These are phyloP conservation scores for Lithobates sylvaticus DNA, from an alignment of 2,797 vertebrate species.

Conservation along the genomic window DNA sequence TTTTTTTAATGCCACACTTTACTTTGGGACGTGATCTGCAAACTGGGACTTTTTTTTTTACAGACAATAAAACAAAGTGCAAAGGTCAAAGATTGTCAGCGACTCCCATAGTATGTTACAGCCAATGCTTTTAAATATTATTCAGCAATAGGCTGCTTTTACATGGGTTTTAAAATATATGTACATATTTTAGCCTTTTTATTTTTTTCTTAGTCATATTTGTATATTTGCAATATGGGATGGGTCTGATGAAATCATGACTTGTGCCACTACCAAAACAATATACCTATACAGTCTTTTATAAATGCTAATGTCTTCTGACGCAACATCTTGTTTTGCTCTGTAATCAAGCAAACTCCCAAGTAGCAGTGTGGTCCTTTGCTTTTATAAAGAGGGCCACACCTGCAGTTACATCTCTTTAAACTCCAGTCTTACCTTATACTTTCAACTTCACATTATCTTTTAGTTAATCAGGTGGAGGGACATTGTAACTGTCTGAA, in stretches of 20 bases:
- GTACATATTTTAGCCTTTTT: not conserved
- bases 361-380: not conserved
- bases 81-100: not conserved
- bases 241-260: not conserved
- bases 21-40: not conserved
- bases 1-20: not conserved
- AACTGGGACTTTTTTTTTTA: not conserved
- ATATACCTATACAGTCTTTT: not conserved
- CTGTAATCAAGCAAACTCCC: too few relatives aligned
- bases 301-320: not conserved
- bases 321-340: too few relatives aligned
- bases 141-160: not conserved
- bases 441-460: not conserved
- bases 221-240: not conserved
- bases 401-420: not conserved
- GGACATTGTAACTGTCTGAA: not conserved
- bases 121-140: not conserved
- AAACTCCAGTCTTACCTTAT: not conserved
- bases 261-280: not conserved
- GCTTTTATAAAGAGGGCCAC: not conserved
- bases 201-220: not conserved
- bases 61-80: not conserved
- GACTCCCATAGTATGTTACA: constrained; percentile 4
- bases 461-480: not conserved
- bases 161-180: not conserved